Percentiles rank a stretch among this genome's conserved stretches.
These are phyloP conservation scores for Halcyon leucocephala DNA, from an alignment of 2,797 vertebrate genomes.

Conservation along the genomic window DNA sequence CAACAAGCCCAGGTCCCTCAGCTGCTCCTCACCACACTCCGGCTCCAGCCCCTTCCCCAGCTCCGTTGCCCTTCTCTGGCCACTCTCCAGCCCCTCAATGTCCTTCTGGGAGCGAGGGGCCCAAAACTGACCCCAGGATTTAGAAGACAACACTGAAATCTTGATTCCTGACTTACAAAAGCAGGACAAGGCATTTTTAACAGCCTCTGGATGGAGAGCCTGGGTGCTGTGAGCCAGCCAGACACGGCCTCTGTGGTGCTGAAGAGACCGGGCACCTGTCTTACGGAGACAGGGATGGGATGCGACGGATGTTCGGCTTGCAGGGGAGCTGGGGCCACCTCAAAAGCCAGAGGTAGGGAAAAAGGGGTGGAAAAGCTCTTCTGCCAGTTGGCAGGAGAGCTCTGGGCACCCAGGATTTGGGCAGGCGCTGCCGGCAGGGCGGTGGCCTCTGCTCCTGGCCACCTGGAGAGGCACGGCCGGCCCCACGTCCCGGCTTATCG, in stretches of 20 bases:
- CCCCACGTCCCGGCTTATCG: fast-evolving
- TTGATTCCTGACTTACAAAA: background rate
- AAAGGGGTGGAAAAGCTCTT: background rate
- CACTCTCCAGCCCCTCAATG: background rate
- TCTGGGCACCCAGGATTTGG: background rate
- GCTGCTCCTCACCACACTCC: background rate
- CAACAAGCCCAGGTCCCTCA: background rate
- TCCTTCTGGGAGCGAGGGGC: background rate
- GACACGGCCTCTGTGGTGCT: background rate
- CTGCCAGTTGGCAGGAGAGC: background rate
- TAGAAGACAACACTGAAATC: background rate
- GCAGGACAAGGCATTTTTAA: background rate
- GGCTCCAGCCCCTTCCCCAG: background rate
- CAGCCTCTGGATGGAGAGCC: background rate
- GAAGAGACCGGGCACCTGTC: background rate
- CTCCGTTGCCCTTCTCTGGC: background rate
- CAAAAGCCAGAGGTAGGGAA: background rate
- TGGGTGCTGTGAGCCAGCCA: background rate
- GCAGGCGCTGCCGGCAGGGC: background rate
- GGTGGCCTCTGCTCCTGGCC: background rate
- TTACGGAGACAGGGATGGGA: background rate
- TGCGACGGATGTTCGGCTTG: background rate
- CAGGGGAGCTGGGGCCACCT: background rate
- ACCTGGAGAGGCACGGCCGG: background rate
- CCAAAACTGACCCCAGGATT: background rate